Percentiles rank a stretch among this genome's conserved stretches.
Evolutionary conservation across 2,797 vertebrate genomes (phyloP).

Genomic region (Amblyraja radiata): DNA sequence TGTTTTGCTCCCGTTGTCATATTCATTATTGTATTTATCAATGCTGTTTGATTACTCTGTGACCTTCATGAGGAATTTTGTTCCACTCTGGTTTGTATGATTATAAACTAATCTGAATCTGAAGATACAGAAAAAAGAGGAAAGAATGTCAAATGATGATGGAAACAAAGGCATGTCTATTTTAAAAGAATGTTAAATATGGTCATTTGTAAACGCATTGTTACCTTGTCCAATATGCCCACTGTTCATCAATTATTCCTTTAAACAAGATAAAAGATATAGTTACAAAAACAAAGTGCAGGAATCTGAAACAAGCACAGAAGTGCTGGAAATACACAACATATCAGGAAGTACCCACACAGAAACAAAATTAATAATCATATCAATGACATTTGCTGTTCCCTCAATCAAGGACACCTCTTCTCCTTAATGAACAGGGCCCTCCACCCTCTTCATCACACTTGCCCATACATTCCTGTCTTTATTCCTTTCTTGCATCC

Average conservation of each 20-base stretch:
- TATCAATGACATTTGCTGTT: background rate
- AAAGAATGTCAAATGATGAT: slow-evolving; percentile 43
- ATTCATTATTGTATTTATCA: too few species aligned
- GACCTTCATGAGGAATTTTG: too few species aligned
- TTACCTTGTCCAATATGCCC: background rate
- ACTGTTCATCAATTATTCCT: background rate
- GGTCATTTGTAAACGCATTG: background rate
- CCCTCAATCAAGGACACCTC: background rate
- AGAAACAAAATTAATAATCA: background rate
- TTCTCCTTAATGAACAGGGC: background rate
- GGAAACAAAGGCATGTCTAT: slow-evolving; percentile 47
- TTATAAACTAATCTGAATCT: too few species aligned
- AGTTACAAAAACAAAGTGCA: background rate
- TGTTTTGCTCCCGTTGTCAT: too few species aligned
- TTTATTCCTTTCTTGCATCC: background rate
- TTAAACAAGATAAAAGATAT: background rate
- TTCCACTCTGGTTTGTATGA: too few species aligned
- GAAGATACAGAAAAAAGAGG: background rate
- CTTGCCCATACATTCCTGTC: background rate
- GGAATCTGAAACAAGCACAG: background rate
- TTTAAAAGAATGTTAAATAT: slow-evolving; percentile 42
- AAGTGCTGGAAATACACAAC: too few species aligned
- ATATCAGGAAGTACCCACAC: background rate
- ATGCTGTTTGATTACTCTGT: too few species aligned
- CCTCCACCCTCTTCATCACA: background rate